These are phyloP conservation scores for Scelioninae gen. 1 DNA, from an alignment of 2,888 invertebrate species.

Conservation along the genomic window DNA sequence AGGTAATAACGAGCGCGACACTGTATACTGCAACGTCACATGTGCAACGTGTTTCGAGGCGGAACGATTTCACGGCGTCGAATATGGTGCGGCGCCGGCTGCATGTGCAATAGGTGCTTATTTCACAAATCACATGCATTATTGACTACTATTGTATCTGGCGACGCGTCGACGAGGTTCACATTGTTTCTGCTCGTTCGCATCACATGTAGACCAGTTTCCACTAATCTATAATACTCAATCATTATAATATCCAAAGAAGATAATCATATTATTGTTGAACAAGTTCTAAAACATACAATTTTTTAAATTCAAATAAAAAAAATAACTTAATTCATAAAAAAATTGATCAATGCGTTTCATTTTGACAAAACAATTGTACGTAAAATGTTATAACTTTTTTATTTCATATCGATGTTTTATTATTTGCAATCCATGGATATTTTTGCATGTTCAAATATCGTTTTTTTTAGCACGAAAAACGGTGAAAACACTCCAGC, in stretches of 20 bases:
- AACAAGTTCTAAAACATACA: too few relatives aligned
- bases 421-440: neutral
- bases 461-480: constrained; percentile 38
- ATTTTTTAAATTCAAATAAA: neutral
- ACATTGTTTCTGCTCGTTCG: constrained; percentile 76
- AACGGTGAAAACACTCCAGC: constrained; percentile 35
- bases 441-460: constrained; percentile 38
- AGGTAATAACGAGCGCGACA: constrained; percentile 69
- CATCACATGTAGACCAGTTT: constrained; percentile 40
- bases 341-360: too few relatives aligned
- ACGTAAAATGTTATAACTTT: too few relatives aligned
- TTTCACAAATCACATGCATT: constrained; percentile 79
- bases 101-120: constrained; percentile 83
- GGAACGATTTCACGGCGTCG: constrained; percentile 81
- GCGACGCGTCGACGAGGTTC: constrained; percentile 76
- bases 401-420: constrained; percentile 9
- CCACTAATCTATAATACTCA: constrained; percentile 46
- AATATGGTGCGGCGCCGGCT: constrained; percentile 81
- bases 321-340: neutral
- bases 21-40: constrained; percentile 73
- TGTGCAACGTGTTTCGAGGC: constrained; percentile 80
- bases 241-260: constrained; percentile 8
- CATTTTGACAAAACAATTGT: too few relatives aligned
- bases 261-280: neutral
- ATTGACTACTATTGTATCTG: constrained; percentile 83